Base-by-base conservation (phyloP, 2,888 invertebrate genomes). In the Esperia sulphurella region DNA sequence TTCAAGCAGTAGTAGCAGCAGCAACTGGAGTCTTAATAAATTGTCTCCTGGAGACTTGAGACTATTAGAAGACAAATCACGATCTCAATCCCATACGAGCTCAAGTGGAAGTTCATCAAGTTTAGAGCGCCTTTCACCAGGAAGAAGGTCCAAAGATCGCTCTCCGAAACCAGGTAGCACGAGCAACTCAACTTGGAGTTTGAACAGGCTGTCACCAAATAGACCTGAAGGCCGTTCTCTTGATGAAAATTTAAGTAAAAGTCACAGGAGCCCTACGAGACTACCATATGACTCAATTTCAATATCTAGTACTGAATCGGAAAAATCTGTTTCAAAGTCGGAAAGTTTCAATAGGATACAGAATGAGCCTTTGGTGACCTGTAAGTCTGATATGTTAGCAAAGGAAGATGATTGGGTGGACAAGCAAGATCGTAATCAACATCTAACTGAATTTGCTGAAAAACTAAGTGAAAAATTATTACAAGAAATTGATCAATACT, bases 381-480 rank as follows among this genome's bases (percentile, higher is more conserved):
- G 89, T 55, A 90, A 89, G 61, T 90, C 88, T 9, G 90, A 90
- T 51, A 90, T 90, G 76, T 49, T 90, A 39, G 68, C 75, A 28
- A 88, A 85, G 57, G 86, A 88, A 59, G 90, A 90, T 44, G 90
- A 86, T 35, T 93, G 93, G 93, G 62, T 75, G 46, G 92, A 93
- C 59, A 79, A 77, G 50, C 67, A 68, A 55, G 93, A 93, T 55
- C 92, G 93, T 56, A 90, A 91, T 54, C 92, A 92, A 62, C 94
- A 95, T 69, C 85, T 95, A 53, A 93, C 93, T 1, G 95, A 95
- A 63, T 95, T 95, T 64, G 95, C 95, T 1, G 95, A 96, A 68
- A 93, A 94, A 69, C 82, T 96, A n/a, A 95, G 95, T 68, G 95
- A 95, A 68, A 95, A 95, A 71, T 82, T 96, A 52, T 90, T 95